Evolutionary conservation across 2,113 vertebrate species (phyloP).

Genomic region (Antigone vipio): DNA sequence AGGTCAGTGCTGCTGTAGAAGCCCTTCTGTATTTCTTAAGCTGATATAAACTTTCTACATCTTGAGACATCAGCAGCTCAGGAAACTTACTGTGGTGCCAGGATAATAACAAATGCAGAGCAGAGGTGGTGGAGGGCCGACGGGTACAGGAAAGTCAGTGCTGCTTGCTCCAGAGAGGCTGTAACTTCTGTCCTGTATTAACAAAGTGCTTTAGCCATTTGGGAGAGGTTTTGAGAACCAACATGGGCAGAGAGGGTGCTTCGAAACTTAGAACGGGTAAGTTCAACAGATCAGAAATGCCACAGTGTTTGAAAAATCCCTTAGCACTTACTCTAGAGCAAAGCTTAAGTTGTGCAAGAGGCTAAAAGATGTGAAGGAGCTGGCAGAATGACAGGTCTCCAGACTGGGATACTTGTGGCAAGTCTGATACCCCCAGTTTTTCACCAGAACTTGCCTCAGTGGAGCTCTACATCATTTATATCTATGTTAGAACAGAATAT

Average conservation of each 20-base stretch:
- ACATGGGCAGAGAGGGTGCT: neutral
- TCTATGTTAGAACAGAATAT: neutral
- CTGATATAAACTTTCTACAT: neutral
- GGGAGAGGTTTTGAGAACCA: neutral
- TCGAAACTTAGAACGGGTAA: neutral
- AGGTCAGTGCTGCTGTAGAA: neutral
- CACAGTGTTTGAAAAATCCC: neutral
- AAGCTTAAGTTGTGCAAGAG: neutral
- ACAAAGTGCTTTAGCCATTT: neutral
- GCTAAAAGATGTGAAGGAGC: neutral
- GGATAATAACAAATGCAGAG: neutral
- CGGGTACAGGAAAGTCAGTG: neutral
- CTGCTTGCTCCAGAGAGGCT: neutral
- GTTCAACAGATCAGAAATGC: neutral
- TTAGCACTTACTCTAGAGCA: neutral
- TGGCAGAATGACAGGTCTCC: neutral
- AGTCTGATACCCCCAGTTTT: neutral
- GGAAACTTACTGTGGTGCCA: constrained; percentile 7
- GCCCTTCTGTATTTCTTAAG: constrained; percentile 13
- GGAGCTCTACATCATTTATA: neutral
- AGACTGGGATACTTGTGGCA: neutral
- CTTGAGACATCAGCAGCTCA: neutral
- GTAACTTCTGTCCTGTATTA: neutral
- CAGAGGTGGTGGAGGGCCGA: neutral
- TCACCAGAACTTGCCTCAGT: neutral